phyloP scores from a whole-genome alignment of 2,888 invertebrate genomes.

The Agrochola litura region DNA sequence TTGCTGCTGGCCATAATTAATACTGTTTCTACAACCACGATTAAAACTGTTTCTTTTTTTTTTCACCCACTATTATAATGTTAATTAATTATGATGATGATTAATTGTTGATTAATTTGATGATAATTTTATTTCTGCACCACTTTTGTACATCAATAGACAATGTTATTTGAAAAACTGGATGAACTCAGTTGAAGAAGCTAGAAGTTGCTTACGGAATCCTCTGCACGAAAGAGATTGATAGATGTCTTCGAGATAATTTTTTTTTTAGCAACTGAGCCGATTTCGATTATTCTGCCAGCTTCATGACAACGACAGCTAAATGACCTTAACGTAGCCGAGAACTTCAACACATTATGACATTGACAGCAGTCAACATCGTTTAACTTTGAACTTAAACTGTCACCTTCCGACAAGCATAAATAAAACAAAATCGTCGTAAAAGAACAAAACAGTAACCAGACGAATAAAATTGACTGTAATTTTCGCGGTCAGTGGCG shows the following conservation, averaged over 20 bases:
- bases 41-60: neutral
- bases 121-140: neutral
- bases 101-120: neutral
- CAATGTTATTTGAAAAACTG: neutral
- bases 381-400: constrained; percentile 41
- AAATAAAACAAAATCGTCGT: neutral
- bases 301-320: too few relatives aligned
- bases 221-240: neutral
- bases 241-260: too few relatives aligned
- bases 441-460: neutral
- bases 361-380: neutral
- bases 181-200: too few relatives aligned
- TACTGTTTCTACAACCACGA: neutral
- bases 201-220: neutral
- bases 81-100: neutral
- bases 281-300: too few relatives aligned
- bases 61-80: neutral
- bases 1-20: neutral
- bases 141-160: neutral
- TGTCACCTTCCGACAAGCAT: neutral
- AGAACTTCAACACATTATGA: neutral
- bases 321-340: neutral
- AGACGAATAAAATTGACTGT: constrained; percentile 16
- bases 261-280: too few relatives aligned
- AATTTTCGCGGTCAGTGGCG: constrained; percentile 47